Base-by-base conservation (phyloP, 2,797 vertebrate species). In the Rhabdomys pumilio region DNA sequence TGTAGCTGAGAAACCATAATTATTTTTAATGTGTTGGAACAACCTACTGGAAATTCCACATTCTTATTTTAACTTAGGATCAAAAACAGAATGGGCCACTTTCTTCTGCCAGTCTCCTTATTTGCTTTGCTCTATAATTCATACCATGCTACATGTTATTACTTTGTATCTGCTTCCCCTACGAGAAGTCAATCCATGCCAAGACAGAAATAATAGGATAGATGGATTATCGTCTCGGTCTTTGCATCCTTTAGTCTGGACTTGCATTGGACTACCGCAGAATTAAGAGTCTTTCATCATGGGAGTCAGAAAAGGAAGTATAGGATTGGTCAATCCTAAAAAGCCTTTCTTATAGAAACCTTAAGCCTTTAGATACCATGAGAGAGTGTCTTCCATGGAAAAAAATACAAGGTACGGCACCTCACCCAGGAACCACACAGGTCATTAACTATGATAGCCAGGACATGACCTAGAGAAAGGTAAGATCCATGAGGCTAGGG, bases 31-130 rank as follows among this genome's bases (percentile, higher is more conserved):
- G 59, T 80, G 50, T 67, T n/a, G 15, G 61, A 91, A 94, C 41
- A 90, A 88, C 50, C 19, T 38, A 67, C 0, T 92, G 31, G 83
- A 85, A 84, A 96, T 19, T 69, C 15, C 22, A 95, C 75, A 47
- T 89, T 87, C 69, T 90, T 80, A 75, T n/a, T 95, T 80, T 94
- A 91, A 94, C 29, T 82, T 93, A 44, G 75, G 44, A 92, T 29
- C 19, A 80, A 90, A 90, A 84, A 44, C 38, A 53, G 41, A 22
- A 91, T 26, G 20, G 9, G 26, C 10, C 22, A 13, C 3, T 44
- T 29, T 20, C 63, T 38, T 24, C 17, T 50, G 41, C 8, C 50
- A 47, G 50, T 9, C 61, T 90, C 72, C 15, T 83, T 93, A 79
- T 83, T 44, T 87, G 13, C 9, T 86, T 89, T 93, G 91, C 73